Evolutionary conservation across 1,140 invertebrate species (phyloP).

Genomic region (Polypedilum vanderplanki): DNA sequence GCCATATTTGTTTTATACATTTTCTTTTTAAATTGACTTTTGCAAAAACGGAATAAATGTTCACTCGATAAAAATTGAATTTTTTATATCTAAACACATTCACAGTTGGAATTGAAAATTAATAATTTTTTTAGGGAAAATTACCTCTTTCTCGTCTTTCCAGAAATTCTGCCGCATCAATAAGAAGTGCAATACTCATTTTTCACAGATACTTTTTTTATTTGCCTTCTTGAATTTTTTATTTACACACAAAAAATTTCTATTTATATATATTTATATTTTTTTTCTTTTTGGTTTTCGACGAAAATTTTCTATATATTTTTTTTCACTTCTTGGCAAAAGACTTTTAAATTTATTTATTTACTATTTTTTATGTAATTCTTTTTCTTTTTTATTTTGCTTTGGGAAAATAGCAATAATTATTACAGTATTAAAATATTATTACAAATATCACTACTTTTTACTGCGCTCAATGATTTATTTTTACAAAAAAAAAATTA

Average conservation of each 20-base stretch:
- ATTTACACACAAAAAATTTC: background rate
- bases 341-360: slow-evolving; percentile 17
- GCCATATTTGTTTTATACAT: slow-evolving; percentile 24
- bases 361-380: background rate
- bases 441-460: slow-evolving; percentile 7
- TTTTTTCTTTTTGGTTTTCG: background rate
- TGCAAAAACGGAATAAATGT: background rate
- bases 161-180: slow-evolving; percentile 22
- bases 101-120: too few species aligned
- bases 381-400: background rate
- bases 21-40: background rate
- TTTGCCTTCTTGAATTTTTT: background rate
- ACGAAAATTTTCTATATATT: background rate
- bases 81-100: background rate
- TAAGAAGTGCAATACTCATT: slow-evolving; percentile 21
- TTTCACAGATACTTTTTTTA: slow-evolving; percentile 22
- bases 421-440: too few species aligned
- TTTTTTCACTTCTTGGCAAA: slow-evolving; percentile 17
- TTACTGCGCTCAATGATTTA: too few species aligned
- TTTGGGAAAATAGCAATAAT: too few species aligned
- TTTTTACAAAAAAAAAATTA: background rate
- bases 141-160: slow-evolving; percentile 20
- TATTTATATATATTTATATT: slow-evolving; percentile 13
- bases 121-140: background rate
- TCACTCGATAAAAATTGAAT: background rate